Evolutionary conservation across 2,113 vertebrate genomes (phyloP).

Genomic region (Tautogolabrus adspersus): DNA sequence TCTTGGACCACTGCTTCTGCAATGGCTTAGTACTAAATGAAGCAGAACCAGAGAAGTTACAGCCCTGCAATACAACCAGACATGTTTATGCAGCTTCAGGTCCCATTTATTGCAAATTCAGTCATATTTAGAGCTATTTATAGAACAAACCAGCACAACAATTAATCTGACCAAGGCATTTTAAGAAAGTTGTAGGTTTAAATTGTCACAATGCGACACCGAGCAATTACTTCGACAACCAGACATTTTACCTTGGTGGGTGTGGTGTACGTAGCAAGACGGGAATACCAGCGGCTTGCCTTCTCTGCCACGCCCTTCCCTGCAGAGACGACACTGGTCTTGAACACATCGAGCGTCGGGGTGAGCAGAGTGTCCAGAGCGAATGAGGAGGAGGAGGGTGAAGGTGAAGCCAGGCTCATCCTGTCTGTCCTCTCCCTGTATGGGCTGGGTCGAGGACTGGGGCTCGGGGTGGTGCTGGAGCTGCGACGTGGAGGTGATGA

Average conservation of each 20-base stretch:
- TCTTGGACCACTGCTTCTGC: not conserved
- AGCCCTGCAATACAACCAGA: not conserved
- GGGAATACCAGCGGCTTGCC: slow-evolving; percentile 95
- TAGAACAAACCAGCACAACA: too few relatives aligned
- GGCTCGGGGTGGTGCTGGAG: slow-evolving; percentile 76
- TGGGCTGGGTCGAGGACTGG: slow-evolving; percentile 75
- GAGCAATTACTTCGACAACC: too few relatives aligned
- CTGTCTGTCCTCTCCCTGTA: slow-evolving; percentile 75
- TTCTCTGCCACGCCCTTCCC: slow-evolving; percentile 95
- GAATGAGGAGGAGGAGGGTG: slow-evolving; percentile 87
- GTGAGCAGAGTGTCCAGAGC: slow-evolving; percentile 91
- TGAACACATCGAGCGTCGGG: slow-evolving; percentile 92
- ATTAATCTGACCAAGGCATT: too few relatives aligned
- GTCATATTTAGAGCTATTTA: too few relatives aligned
- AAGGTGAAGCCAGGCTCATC: slow-evolving; percentile 78
- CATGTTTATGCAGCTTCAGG: not conserved
- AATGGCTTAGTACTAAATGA: not conserved
- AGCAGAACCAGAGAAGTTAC: not conserved
- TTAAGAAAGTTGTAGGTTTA: too few relatives aligned
- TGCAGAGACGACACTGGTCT: slow-evolving; percentile 92
- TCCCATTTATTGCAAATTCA: not conserved
- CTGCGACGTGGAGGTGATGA: slow-evolving; percentile 89
- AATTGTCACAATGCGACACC: not conserved
- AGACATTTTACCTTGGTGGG: slow-evolving; percentile 86
- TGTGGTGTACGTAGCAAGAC: slow-evolving; percentile 87